Conservation (phyloP, 2,888 invertebrate species). For the Amphipoea lucens region DNA sequence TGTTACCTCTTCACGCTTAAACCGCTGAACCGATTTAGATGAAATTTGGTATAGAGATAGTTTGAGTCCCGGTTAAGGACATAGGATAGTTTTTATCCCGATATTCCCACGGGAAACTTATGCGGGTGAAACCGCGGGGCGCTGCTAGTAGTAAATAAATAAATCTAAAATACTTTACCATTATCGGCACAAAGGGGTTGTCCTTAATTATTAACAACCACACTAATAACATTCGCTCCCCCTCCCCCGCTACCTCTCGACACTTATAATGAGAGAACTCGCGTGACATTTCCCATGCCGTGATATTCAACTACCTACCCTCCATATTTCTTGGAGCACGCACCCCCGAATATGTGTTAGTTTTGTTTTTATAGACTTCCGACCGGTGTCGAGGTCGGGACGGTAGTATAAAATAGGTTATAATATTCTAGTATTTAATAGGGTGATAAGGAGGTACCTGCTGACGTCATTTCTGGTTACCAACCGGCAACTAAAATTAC, state of each 20-base stretch:
- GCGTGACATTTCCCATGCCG: conserved; percentile 56
- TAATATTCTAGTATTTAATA: conserved; percentile 9
- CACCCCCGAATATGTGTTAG: conserved; percentile 64
- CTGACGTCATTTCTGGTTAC: not conserved
- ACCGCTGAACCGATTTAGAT: too few species aligned
- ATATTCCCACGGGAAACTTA: too few species aligned
- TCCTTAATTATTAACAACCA: conserved; percentile 41
- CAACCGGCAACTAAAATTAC: too few species aligned
- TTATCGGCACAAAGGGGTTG: not conserved
- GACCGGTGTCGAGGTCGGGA: conserved; percentile 56
- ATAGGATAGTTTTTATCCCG: too few species aligned
- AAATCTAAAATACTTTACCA: not conserved
- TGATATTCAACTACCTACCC: conserved; percentile 41
- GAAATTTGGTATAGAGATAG: too few species aligned
- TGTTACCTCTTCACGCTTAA: too few species aligned
- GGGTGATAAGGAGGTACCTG: not conserved
- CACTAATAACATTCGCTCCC: conserved; percentile 16
- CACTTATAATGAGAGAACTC: conserved; percentile 44
- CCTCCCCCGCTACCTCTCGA: conserved; percentile 5
- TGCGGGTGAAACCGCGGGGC: too few species aligned
- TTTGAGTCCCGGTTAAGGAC: too few species aligned
- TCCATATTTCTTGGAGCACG: conserved; percentile 56
- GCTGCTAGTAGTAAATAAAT: too few species aligned
- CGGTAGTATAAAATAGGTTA: conserved; percentile 29
- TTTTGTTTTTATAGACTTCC: conserved; percentile 57